Evolutionary conservation across 2,113 vertebrate species (phyloP), one percentile per base, ranked within the genome.

Genomic region (Vimba vimba): DNA sequence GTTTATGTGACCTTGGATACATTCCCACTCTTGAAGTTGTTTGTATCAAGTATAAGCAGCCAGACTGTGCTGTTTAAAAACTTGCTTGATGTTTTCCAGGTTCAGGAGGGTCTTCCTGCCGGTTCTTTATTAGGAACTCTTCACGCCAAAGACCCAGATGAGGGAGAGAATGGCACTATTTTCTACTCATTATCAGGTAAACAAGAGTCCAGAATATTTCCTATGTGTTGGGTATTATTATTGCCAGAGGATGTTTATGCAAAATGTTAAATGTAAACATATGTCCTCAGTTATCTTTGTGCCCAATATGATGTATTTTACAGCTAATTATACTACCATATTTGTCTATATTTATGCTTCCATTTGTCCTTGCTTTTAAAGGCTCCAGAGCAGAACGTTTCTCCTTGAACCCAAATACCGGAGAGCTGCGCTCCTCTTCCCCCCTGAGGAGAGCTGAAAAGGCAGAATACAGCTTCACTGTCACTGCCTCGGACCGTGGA

Each of bases 111-210:
- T 6, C 95, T 96, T 85, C 92, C 95, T 0, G 93, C 97, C 0
- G 98, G 97, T 39, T 95, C 96, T 8, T 91, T 97, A 6, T 86
- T 99, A 0, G 96, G 95, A 0, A 96, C 95, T 6, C 69, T 99
- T 76, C 95, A 96, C 43, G 98, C 98, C 86, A 98, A 96, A 91
- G 98, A 99, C 86, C 95, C 96, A 0, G 98, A 99, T 0, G 97
- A 98, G 82, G 97, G 97, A 12, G 98, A 99, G 92, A 99, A 99
- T 0, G 97, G 97, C 23, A 99, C 98, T 6, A 86, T 99, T 77
- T 90, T 91, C 82, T 99, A 98, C 93, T 96, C 95, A 0, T 89
- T 99, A 84, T 95, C 93, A 91, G 98, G 98, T 98, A 93, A 6
- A 84, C 57, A 19, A 85, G 43, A 52, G 21, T 71, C 81, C 11